Percentiles rank a stretch among this genome's conserved stretches.
Conservation (phyloP, 2,113 vertebrate species). For the Ailuropoda melanoleuca region DNA sequence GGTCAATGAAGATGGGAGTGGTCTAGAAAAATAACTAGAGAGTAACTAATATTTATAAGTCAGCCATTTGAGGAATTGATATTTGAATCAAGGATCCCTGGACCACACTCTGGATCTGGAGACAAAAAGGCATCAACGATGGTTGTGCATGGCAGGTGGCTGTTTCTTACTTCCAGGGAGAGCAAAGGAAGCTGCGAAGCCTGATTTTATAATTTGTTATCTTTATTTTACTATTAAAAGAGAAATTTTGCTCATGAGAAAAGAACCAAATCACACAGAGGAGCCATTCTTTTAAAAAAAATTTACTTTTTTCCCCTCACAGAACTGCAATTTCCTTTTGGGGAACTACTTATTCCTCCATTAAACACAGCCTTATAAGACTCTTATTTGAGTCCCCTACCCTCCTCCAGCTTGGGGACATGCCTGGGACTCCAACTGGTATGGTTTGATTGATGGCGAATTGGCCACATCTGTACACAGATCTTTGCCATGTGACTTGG, state of each 20-base stretch:
- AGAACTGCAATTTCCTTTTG: background rate
- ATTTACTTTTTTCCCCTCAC: background rate
- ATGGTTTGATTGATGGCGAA: background rate
- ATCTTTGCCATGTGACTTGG: background rate
- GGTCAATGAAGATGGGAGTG: background rate
- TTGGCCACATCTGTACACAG: background rate
- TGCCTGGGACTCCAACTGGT: background rate
- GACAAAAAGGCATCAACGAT: rapidly evolving
- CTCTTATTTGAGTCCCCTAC: background rate
- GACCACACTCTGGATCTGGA: background rate
- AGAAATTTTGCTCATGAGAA: conserved; percentile 70
- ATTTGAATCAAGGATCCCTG: background rate
- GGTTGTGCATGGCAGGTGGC: conserved; percentile 33
- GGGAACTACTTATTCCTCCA: background rate
- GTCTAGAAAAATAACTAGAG: background rate
- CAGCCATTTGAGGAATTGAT: background rate
- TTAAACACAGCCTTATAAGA: background rate
- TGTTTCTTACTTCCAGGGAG: conserved; percentile 56
- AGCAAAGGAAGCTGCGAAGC: conserved; percentile 69
- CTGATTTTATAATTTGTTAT: conserved; percentile 69
- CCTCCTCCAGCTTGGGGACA: background rate
- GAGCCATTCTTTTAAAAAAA: background rate
- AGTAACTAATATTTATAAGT: background rate
- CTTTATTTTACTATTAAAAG: conserved; percentile 66
- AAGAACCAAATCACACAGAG: background rate